Evolutionary conservation across 2,888 invertebrate species (phyloP).

Genomic region (Drosophila ustulata): DNA sequence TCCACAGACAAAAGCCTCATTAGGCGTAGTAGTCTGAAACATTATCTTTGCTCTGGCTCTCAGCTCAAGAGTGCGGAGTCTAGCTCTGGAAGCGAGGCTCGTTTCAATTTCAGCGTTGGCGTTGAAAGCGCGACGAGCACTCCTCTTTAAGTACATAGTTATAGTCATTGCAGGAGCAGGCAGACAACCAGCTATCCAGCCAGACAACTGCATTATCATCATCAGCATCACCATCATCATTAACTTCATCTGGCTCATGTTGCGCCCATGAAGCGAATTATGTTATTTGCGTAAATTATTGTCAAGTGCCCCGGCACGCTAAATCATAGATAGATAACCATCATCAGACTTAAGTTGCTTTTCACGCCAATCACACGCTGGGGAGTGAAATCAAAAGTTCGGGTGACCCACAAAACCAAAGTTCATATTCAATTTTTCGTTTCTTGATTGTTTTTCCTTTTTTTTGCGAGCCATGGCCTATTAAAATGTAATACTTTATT

Average conservation of each 20-base stretch:
- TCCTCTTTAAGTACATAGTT: slow-evolving; percentile 75
- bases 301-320: slow-evolving; percentile 68
- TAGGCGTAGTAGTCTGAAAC: slow-evolving; percentile 64
- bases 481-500: slow-evolving; percentile 74
- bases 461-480: slow-evolving; percentile 55
- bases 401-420: slow-evolving; percentile 59
- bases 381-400: slow-evolving; percentile 57
- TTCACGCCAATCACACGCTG: slow-evolving; percentile 64
- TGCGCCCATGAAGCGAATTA: slow-evolving; percentile 68
- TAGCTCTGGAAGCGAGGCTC: slow-evolving; percentile 28
- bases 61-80: slow-evolving; percentile 12
- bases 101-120: slow-evolving; percentile 79
- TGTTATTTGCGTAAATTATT: slow-evolving; percentile 81
- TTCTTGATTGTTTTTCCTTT: too few relatives aligned
- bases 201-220: slow-evolving; percentile 40
- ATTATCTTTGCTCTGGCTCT: slow-evolving; percentile 36
- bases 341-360: slow-evolving; percentile 46
- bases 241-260: slow-evolving; percentile 45
- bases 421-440: slow-evolving; percentile 50
- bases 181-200: slow-evolving; percentile 1
- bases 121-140: slow-evolving; percentile 80
- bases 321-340: slow-evolving; percentile 68
- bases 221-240: slow-evolving; percentile 20
- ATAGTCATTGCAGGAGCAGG: slow-evolving; percentile 69
- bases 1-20: slow-evolving; percentile 77